phyloP scores from a whole-genome alignment of 2,113 vertebrate species.

The Saguinus imperator region DNA sequence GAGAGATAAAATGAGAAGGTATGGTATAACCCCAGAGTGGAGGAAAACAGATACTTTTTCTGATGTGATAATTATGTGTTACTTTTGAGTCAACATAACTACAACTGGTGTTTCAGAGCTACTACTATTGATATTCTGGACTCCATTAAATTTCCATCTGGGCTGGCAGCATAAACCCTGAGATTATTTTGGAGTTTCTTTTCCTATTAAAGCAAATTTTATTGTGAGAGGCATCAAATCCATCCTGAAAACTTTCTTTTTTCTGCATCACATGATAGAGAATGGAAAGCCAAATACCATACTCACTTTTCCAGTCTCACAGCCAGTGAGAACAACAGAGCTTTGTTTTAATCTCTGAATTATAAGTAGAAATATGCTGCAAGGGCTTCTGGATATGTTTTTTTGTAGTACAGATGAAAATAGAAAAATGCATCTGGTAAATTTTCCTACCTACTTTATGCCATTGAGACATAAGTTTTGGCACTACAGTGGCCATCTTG shows the following conservation, averaged over 20 bases:
- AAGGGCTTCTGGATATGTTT: neutral
- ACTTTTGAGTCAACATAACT: neutral
- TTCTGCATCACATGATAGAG: neutral
- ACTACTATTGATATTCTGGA: neutral
- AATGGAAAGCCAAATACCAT: neutral
- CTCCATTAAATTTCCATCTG: neutral
- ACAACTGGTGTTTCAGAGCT: neutral
- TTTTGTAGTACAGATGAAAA: neutral
- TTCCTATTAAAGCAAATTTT: neutral
- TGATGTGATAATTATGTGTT: neutral
- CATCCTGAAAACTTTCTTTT: neutral
- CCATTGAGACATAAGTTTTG: neutral
- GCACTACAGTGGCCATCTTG: neutral
- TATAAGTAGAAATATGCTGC: constrained; percentile 15
- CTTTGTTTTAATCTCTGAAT: neutral
- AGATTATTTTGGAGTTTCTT: neutral
- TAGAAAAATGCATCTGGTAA: neutral
- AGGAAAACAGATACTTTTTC: neutral
- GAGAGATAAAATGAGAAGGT: neutral
- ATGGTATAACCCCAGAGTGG: too few species aligned
- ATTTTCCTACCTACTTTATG: neutral
- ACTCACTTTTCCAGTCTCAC: neutral
- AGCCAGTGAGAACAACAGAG: neutral
- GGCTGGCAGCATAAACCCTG: neutral
- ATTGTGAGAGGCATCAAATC: neutral